Evolutionary conservation across 35 echinoderm and acorn worm genomes (phyloP).

Genomic region (Diadema setosum): DNA sequence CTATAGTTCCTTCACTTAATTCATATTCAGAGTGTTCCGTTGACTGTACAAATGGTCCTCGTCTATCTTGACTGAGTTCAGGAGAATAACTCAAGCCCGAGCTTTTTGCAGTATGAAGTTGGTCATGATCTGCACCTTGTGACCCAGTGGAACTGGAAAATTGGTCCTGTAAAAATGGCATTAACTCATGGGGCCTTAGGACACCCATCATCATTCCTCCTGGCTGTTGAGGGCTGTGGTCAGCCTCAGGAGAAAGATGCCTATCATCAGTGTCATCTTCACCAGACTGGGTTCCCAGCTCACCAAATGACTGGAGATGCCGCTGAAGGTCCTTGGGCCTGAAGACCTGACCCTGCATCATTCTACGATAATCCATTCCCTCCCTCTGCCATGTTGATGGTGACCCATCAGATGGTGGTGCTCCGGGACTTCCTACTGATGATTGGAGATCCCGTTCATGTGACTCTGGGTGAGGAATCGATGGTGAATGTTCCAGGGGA

Average conservation of each 20-base stretch:
- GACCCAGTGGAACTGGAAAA: not conserved
- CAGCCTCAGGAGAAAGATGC: not conserved
- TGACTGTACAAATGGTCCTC: no score
- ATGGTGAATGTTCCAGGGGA: not conserved
- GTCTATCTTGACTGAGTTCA: no score
- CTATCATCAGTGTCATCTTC: not conserved
- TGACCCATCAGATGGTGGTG: not conserved
- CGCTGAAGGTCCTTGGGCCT: not conserved
- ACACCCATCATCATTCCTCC: not conserved
- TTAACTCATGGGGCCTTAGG: not conserved
- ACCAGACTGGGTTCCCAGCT: not conserved
- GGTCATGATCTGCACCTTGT: not conserved
- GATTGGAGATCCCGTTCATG: not conserved
- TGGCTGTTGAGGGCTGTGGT: not conserved
- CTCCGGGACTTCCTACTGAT: not conserved
- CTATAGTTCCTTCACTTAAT: not conserved
- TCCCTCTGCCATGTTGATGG: not conserved
- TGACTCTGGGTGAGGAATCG: not conserved
- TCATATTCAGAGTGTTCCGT: not conserved
- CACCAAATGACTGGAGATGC: not conserved
- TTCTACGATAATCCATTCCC: not conserved
- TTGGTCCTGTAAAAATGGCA: not conserved
- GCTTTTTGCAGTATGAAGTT: no score
- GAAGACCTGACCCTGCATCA: conserved; percentile 4
- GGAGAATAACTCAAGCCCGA: no score